Base-by-base conservation (phyloP, 1,140 invertebrate genomes). In the Micrasema minimum region DNA sequence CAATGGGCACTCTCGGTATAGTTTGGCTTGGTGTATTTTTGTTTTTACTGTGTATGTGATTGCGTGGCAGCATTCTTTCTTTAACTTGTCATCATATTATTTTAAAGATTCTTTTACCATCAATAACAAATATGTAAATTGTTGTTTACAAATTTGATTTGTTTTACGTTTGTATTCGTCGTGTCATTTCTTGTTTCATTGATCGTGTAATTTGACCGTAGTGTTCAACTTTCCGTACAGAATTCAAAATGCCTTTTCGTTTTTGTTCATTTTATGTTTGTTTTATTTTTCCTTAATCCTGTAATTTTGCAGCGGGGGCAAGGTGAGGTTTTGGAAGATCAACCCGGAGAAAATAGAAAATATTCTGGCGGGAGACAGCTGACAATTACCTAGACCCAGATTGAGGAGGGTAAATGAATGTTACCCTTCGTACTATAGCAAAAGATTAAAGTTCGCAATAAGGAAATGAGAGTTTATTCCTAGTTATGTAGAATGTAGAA, bases 271-370 rank as follows among this genome's bases (percentile, higher is more conserved):
- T 50, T 70, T 73, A 59, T 48, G n/a, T 69, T 46, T 62, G 23
- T 59, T 68, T 69, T 48, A 18, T 69, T 73, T 68, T 72, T 72
- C 51, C 57, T 53, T 51, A 57, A 64, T 68, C 70, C 67, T 66
- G 38, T 70, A 45, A 18, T 61, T 71, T 69, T 75, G 61, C 72
- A 75, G 74, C 53, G 70, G 66, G 50, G 74, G 74, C 20, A 72
- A 75, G 64, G 74, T 75, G 66, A 72, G 67, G 50, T 75, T 75
- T 72, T 75, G 74, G 74, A 75, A 71, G 43, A 62, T 72, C 46
- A 72, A 75, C 48, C 53, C 61, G 10, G 66, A 71, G 23, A 75
- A 69, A 51, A 68, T 75, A 18, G 55, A 50, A 16, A 75, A 72
- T n/a, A 51, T 11, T 11, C 16, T 59, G 26, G 41, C 65, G 4